A percentile compares a stretch with the other conserved stretches of the same genome.
Conservation (phyloP, 2,797 vertebrate genomes). For the Euphonia xanthogaster region DNA sequence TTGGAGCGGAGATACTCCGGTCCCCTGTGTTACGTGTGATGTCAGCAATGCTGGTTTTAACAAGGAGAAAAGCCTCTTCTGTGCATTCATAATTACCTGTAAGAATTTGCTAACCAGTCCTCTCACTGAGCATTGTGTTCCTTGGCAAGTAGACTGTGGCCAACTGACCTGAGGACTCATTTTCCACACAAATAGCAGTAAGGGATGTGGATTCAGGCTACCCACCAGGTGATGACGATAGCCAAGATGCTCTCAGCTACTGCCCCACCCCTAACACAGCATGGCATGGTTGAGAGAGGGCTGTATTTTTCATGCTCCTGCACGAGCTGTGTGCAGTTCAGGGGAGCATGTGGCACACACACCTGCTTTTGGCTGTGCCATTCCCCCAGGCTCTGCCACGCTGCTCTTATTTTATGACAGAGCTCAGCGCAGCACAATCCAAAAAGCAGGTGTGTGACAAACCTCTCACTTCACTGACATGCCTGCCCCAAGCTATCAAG, state of each 20-base stretch:
- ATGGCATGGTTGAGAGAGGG: fast-evolving
- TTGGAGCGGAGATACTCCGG: background rate
- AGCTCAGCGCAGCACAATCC: background rate
- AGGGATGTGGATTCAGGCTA: background rate
- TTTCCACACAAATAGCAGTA: background rate
- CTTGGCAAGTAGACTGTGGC: background rate
- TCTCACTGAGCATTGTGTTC: background rate
- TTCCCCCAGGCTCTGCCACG: background rate
- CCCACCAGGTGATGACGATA: background rate
- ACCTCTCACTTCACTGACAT: background rate
- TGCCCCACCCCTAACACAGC: background rate
- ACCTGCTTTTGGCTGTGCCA: background rate
- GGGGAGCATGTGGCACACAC: background rate
- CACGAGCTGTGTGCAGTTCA: background rate
- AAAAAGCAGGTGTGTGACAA: constrained; percentile 12
- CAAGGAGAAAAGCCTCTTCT: background rate
- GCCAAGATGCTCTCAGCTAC: background rate
- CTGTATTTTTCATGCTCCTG: background rate
- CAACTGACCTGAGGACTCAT: background rate
- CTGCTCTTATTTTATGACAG: background rate
- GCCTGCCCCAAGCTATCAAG: background rate
- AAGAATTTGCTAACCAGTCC: fast-evolving
- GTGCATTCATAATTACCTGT: background rate
- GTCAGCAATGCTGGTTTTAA: background rate
- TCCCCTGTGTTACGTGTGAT: background rate